These are phyloP conservation scores for Anagrus nilaparvatae DNA, from an alignment of 1,140 invertebrate species.

Conservation along the genomic window DNA sequence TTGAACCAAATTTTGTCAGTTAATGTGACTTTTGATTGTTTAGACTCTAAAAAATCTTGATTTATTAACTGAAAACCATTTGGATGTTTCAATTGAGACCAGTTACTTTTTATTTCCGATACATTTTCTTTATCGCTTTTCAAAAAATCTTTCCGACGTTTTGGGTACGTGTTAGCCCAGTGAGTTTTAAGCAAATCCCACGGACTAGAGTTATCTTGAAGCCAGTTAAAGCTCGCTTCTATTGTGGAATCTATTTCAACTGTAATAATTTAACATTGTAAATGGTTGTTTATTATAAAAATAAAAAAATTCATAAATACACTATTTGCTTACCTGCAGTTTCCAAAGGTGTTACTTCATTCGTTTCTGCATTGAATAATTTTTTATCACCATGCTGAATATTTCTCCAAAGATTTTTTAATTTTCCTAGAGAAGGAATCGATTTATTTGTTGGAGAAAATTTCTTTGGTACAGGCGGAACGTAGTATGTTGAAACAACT, in stretches of 20 bases:
- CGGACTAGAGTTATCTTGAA: conserved; percentile 4
- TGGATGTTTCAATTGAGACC: conserved; percentile 7
- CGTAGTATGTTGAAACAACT: conserved; percentile 5
- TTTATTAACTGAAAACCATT: conserved; percentile 5
- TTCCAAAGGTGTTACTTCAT: neutral
- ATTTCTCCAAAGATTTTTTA: conserved; percentile 4
- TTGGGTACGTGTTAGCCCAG: conserved; percentile 2
- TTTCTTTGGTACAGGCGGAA: conserved; percentile 9
- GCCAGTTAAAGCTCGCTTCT: conserved; percentile 1
- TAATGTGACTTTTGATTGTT: neutral
- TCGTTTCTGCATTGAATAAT: neutral
- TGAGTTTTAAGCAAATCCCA: conserved; percentile 5
- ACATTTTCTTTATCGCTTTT: neutral
- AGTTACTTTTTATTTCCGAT: neutral
- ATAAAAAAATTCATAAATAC: neutral
- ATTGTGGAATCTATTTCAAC: neutral
- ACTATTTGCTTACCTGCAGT: neutral
- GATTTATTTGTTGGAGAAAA: conserved; percentile 5
- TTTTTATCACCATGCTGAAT: neutral
- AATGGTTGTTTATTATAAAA: neutral
- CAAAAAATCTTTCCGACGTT: conserved; percentile 1
- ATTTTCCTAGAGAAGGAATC: conserved; percentile 6
- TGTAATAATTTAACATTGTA: neutral
- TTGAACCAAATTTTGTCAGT: neutral
- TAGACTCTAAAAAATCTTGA: neutral